Conservation (phyloP, 2,888 invertebrate genomes). For the Dorcus hopei region DNA sequence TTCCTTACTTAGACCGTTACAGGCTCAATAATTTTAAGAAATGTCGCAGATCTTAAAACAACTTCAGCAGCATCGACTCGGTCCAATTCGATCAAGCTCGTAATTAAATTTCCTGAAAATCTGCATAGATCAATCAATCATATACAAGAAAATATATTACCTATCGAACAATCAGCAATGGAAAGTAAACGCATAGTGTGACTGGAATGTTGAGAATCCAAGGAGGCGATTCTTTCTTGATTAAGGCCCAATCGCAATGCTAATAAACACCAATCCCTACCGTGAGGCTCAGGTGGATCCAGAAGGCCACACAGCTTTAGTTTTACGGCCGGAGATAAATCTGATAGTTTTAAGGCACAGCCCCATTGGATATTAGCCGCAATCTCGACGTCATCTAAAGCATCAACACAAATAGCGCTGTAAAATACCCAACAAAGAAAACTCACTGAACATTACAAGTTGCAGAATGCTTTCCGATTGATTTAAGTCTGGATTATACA, state of each 20-base stretch:
- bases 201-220: slow-evolving; percentile 47
- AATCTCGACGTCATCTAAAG: slow-evolving; percentile 41
- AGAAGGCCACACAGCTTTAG: slow-evolving; percentile 63
- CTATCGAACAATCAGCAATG: slow-evolving; percentile 47
- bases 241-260: slow-evolving; percentile 63
- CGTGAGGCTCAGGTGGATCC: slow-evolving; percentile 70
- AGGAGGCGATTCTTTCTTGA: slow-evolving; percentile 46
- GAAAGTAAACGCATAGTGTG: slow-evolving; percentile 45
- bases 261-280: slow-evolving; percentile 74
- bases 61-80: slow-evolving; percentile 59
- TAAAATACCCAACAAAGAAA: too few species aligned
- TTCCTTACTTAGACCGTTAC: slow-evolving; percentile 8
- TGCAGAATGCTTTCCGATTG: slow-evolving; percentile 56
- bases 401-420: not conserved
- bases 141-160: slow-evolving; percentile 27
- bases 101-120: slow-evolving; percentile 53
- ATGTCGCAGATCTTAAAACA: slow-evolving; percentile 55
- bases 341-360: slow-evolving; percentile 58
- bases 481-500: slow-evolving; percentile 51
- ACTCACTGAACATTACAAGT: slow-evolving; percentile 56
- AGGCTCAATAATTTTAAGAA: slow-evolving; percentile 42
- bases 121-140: slow-evolving; percentile 14
- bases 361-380: slow-evolving; percentile 50
- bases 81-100: slow-evolving; percentile 58
- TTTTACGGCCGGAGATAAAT: slow-evolving; percentile 59